A percentile compares a stretch with the other conserved stretches of the same genome.
phyloP scores from a whole-genome alignment of 2,113 vertebrate genomes.

The Symphodus melops region DNA sequence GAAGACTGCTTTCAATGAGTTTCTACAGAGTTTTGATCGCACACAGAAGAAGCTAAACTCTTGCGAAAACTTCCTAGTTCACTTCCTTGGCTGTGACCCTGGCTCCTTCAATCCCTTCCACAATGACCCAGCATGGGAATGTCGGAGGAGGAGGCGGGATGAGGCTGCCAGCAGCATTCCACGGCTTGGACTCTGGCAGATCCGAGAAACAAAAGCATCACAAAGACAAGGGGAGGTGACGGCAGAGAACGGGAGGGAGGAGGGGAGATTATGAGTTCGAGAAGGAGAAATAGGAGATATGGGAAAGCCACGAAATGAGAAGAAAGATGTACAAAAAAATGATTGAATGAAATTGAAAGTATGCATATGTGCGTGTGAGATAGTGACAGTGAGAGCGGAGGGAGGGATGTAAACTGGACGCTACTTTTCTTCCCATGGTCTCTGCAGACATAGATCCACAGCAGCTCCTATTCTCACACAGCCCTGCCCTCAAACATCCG shows the following conservation, averaged over 20 bases:
- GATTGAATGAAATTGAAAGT: conserved; percentile 28
- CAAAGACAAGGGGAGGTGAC: conserved; percentile 48
- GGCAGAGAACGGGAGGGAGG: conserved; percentile 36
- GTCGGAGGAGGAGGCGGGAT: conserved; percentile 62
- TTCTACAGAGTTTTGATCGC: conserved; percentile 23
- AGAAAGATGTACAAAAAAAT: conserved; percentile 22
- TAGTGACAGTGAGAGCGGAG: neutral
- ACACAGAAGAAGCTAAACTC: conserved; percentile 65
- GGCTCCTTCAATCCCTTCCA: conserved; percentile 74
- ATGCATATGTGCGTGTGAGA: conserved; percentile 8
- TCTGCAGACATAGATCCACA: conserved; percentile 58
- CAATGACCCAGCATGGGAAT: conserved; percentile 78
- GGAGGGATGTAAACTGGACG: conserved; percentile 44
- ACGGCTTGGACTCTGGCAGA: conserved; percentile 58
- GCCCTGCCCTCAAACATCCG: conserved; percentile 69
- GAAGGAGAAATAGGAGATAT: conserved; percentile 11
- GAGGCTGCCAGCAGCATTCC: conserved; percentile 74
- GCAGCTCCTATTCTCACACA: conserved; percentile 65
- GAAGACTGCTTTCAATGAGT: conserved; percentile 34
- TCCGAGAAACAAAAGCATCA: conserved; percentile 65
- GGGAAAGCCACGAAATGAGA: neutral
- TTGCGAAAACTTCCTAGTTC: conserved; percentile 83
- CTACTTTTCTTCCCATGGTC: conserved; percentile 76
- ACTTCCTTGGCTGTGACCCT: conserved; percentile 81
- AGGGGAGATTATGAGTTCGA: conserved; percentile 23